Percentiles rank a stretch among this genome's conserved stretches.
phyloP scores from a whole-genome alignment of 2,113 vertebrate species.

The Brachypteracias leptosomus region DNA sequence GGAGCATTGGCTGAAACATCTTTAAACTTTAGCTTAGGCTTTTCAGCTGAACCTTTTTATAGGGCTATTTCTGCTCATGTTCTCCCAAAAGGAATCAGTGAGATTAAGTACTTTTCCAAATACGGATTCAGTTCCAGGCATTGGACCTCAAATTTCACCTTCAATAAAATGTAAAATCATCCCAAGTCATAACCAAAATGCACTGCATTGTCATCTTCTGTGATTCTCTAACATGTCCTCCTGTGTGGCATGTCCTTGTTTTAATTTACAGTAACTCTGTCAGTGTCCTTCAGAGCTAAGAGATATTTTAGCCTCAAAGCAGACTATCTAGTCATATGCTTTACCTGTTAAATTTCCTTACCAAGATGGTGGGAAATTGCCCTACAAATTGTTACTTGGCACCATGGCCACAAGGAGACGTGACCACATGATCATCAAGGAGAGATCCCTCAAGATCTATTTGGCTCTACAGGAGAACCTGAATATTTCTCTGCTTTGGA shows the following conservation, averaged over 20 bases:
- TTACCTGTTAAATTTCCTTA: not conserved
- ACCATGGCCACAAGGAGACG: not conserved
- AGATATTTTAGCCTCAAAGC: not conserved
- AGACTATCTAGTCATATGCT: not conserved
- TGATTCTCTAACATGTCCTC: not conserved
- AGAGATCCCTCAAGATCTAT: not conserved
- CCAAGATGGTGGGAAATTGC: not conserved
- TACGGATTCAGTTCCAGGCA: not conserved
- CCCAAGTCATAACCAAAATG: not conserved
- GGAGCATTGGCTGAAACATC: not conserved
- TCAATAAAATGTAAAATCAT: not conserved
- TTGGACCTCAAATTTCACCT: not conserved
- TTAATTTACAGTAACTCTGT: not conserved
- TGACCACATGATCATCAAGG: too few relatives aligned
- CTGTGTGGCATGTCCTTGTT: not conserved
- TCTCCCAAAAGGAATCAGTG: not conserved
- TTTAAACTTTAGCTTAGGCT: not conserved
- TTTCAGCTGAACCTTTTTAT: not conserved
- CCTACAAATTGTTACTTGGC: not conserved
- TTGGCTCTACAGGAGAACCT: not conserved
- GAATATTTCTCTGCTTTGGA: not conserved
- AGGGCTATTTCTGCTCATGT: not conserved
- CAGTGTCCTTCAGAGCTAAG: not conserved
- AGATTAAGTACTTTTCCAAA: not conserved
- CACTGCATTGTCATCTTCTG: not conserved